A percentile compares a stretch with the other conserved stretches of the same genome.
Conservation (phyloP, 2,797 vertebrate genomes). For the Chelidonichthys spinosus region DNA sequence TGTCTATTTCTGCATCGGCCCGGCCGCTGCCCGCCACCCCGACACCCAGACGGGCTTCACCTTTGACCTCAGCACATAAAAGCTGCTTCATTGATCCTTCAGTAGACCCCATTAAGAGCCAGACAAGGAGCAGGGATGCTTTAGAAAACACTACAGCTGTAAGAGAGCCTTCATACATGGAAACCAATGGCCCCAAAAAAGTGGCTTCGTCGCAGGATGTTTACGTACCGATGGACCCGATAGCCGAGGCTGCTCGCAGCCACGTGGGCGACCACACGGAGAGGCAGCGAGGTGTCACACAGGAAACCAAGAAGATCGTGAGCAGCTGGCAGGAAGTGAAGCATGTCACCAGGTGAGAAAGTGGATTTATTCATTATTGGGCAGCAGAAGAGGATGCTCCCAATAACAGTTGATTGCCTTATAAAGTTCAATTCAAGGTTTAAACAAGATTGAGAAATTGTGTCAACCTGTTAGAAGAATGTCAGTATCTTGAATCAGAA, state of each 20-base stretch:
- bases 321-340: constrained; percentile 15
- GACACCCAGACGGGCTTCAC: constrained; percentile 22
- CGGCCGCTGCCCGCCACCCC: constrained; percentile 38
- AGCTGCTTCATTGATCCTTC: neutral
- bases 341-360: constrained; percentile 54
- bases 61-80: constrained; percentile 51
- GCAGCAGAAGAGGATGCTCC: neutral
- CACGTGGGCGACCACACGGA: constrained; percentile 1
- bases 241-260: constrained; percentile 12
- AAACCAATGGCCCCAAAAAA: neutral
- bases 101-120: neutral
- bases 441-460: neutral
- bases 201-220: constrained; percentile 45
- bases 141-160: neutral
- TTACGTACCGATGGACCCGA: constrained; percentile 71
- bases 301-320: neutral
- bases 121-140: neutral
- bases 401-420: too few relatives aligned
- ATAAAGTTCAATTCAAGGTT: neutral
- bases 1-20: neutral
- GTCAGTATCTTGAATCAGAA: neutral
- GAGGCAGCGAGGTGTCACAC: neutral
- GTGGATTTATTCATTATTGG: neutral
- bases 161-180: constrained; percentile 5
- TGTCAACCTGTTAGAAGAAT: neutral